phyloP scores from a whole-genome alignment of 2,113 vertebrate species.

The Malurus elegans region DNA sequence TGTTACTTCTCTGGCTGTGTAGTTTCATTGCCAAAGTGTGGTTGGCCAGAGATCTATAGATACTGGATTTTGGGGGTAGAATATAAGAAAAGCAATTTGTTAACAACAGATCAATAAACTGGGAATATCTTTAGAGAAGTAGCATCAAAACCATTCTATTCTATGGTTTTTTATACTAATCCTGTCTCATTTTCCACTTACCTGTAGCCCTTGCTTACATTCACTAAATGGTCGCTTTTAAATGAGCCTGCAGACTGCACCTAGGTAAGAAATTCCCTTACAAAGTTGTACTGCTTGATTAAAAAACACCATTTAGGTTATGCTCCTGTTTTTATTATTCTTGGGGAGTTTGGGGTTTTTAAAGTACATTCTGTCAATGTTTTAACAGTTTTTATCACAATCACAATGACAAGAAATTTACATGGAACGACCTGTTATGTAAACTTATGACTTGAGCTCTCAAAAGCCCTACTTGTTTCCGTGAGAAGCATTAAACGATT shows the following conservation, averaged over 20 bases:
- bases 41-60: not conserved
- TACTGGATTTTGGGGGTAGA: not conserved
- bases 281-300: not conserved
- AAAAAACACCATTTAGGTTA: not conserved
- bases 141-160: not conserved
- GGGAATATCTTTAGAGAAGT: not conserved
- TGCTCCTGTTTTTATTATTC: not conserved
- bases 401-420: not conserved
- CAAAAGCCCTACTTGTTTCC: not conserved
- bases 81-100: not conserved
- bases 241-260: not conserved
- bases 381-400: not conserved
- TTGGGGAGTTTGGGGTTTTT: not conserved
- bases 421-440: not conserved
- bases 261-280: not conserved
- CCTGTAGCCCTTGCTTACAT: not conserved
- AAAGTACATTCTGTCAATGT: not conserved
- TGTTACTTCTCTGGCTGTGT: not conserved
- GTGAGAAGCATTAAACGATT: not conserved
- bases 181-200: not conserved
- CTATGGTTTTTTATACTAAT: not conserved
- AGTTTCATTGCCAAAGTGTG: not conserved
- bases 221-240: not conserved
- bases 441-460: not conserved
- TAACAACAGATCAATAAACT: not conserved